These are phyloP conservation scores for Phoebastria nigripes DNA, from an alignment of 2,797 vertebrate genomes.

Conservation along the genomic window DNA sequence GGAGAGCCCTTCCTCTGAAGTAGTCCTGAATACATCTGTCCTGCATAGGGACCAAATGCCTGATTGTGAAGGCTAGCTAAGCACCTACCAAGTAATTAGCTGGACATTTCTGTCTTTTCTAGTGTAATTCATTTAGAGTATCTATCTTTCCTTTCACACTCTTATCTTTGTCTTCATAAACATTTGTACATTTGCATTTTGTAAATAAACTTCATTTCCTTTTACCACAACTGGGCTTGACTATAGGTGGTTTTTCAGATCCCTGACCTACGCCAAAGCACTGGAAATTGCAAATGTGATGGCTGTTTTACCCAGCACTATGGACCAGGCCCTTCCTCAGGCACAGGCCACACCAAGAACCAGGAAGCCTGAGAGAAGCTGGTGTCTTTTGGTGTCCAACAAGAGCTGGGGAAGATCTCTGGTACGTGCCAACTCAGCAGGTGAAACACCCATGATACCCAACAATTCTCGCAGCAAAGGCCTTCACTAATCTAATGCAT, in stretches of 20 bases:
- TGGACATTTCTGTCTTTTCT: background rate
- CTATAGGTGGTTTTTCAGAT: background rate
- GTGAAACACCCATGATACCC: background rate
- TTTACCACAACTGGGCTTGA: background rate
- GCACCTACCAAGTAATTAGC: background rate
- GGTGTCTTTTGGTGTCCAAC: background rate
- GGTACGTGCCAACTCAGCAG: background rate
- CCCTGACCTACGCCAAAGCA: background rate
- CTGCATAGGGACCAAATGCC: background rate
- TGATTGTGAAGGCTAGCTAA: background rate
- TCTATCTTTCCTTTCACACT: background rate
- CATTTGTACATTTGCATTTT: background rate
- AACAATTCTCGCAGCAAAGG: background rate
- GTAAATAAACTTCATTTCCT: background rate
- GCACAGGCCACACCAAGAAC: background rate
- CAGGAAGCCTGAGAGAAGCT: background rate
- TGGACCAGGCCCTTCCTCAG: background rate
- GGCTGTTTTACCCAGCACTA: rapidly evolving
- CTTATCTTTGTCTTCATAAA: background rate
- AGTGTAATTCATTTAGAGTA: background rate
- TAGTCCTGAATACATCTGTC: background rate
- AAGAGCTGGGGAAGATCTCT: background rate
- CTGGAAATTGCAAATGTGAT: background rate
- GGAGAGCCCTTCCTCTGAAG: background rate
- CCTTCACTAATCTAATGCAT: background rate